A percentile compares a stretch with the other conserved stretches of the same genome.
Conservation (phyloP, 2,888 invertebrate species). For the Cylindroiulus punctatus region DNA sequence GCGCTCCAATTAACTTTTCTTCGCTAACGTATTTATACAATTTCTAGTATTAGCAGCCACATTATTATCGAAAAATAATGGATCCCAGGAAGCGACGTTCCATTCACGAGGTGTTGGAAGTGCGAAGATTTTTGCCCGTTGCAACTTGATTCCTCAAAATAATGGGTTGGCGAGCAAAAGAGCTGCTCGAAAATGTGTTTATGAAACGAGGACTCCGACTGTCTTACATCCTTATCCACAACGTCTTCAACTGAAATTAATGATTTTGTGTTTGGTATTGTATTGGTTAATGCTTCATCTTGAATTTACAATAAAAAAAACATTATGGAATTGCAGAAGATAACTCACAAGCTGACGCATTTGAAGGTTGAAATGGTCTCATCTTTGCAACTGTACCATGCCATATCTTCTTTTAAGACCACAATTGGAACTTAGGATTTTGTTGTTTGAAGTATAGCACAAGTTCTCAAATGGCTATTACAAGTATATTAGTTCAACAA, state of each 20-base stretch:
- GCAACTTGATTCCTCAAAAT: background rate
- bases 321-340: background rate
- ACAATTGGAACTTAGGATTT: no score
- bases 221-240: background rate
- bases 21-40: slow-evolving; percentile 13
- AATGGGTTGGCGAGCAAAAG: background rate
- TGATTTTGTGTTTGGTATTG: background rate
- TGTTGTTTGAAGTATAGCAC: no score
- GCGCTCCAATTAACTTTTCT: slow-evolving; percentile 34
- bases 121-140: background rate
- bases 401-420: no score
- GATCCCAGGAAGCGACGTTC: background rate
- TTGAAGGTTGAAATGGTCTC: background rate
- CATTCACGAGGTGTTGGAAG: background rate
- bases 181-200: background rate
- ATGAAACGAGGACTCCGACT: background rate
- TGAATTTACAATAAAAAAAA: background rate
- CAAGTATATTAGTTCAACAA: no score
- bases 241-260: background rate
- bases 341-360: background rate
- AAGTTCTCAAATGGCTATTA: no score
- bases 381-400: no score
- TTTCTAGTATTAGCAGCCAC: slow-evolving; percentile 4
- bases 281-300: background rate
- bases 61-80: slow-evolving; percentile 1